These are phyloP conservation scores for Andrena flavipes DNA, from an alignment of 2,888 invertebrate species.

Conservation along the genomic window DNA sequence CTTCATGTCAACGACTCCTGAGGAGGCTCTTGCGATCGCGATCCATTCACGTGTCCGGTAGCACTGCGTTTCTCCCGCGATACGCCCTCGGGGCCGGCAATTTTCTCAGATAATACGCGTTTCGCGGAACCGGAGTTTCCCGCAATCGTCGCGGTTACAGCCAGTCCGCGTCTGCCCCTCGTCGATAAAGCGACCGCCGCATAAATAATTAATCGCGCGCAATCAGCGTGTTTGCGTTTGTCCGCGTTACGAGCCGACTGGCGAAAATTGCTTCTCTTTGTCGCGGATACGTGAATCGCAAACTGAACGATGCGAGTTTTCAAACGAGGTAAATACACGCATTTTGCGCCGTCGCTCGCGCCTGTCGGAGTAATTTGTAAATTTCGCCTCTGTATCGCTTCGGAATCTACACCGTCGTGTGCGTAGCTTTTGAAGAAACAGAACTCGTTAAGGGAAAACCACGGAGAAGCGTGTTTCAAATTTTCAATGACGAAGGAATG, in stretches of 20 bases:
- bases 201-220: constrained; percentile 66
- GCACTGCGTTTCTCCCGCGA: constrained; percentile 15
- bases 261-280: constrained; percentile 64
- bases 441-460: too few relatives aligned
- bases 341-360: background rate
- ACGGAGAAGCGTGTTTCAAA: too few relatives aligned
- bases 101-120: constrained; percentile 42
- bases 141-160: constrained; percentile 39
- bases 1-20: constrained; percentile 58
- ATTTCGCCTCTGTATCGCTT: too few relatives aligned
- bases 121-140: constrained; percentile 43
- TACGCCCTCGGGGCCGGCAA: constrained; percentile 23
- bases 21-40: constrained; percentile 38
- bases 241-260: constrained; percentile 24
- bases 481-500: too few relatives aligned
- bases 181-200: constrained; percentile 43
- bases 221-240: constrained; percentile 60
- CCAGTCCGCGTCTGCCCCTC: background rate
- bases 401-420: too few relatives aligned
- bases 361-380: background rate
- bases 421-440: too few relatives aligned
- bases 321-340: constrained; percentile 35
- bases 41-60: constrained; percentile 41
- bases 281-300: constrained; percentile 51
- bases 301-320: constrained; percentile 35